Evolutionary conservation across 2,888 invertebrate genomes (phyloP).

Genomic region (Drosophila neoperkinsi): DNA sequence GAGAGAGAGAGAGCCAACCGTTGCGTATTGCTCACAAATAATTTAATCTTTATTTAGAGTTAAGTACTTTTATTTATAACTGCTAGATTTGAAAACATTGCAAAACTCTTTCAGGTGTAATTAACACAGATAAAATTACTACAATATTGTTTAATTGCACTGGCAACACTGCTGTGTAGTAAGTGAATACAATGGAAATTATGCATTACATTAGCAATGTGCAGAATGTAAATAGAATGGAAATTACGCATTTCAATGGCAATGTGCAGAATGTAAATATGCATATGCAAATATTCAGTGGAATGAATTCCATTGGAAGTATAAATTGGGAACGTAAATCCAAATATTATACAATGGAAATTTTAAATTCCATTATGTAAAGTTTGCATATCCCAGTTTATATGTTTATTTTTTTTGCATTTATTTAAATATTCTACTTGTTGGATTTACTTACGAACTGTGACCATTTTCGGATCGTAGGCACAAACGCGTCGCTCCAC

Average conservation of each 20-base stretch:
- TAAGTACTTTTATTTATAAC: background rate
- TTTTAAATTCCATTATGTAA: background rate
- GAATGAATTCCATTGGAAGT: too few species aligned
- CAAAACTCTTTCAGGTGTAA: background rate
- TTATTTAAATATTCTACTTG: background rate
- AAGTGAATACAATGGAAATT: background rate
- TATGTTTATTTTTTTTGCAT: background rate
- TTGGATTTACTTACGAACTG: slow-evolving; percentile 93
- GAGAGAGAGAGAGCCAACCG: too few species aligned
- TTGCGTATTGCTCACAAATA: too few species aligned
- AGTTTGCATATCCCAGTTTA: background rate
- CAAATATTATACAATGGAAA: background rate
- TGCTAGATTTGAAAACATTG: background rate
- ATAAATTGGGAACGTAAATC: background rate
- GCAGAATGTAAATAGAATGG: background rate
- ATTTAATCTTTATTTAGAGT: background rate
- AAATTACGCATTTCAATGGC: background rate
- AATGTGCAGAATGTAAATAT: background rate
- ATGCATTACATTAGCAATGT: background rate
- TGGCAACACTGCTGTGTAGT: background rate
- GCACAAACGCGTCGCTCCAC: slow-evolving; percentile 90
- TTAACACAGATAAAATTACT: background rate
- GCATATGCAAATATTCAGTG: background rate
- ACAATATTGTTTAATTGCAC: background rate
- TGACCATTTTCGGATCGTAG: slow-evolving; percentile 94